Evolutionary conservation across 2,797 vertebrate species (phyloP).

Genomic region (Enteromius unitaeniatus): DNA sequence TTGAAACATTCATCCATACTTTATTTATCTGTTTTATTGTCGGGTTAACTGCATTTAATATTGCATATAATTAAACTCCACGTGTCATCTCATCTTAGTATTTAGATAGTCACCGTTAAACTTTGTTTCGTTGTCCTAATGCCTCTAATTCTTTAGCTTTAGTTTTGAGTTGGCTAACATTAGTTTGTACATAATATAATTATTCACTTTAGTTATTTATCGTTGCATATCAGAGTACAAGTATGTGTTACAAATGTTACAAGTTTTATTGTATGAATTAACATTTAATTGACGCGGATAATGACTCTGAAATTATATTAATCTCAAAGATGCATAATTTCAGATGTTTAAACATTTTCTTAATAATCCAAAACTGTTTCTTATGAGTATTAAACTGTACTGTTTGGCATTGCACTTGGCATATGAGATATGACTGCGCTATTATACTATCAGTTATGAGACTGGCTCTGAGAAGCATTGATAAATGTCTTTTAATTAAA

Average conservation of each 20-base stretch:
- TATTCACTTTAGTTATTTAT: background rate
- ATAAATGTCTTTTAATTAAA: slow-evolving; percentile 35
- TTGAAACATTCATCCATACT: too few species aligned
- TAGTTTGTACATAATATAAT: background rate
- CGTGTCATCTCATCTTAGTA: background rate
- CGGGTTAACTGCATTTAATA: too few species aligned
- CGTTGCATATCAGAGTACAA: background rate
- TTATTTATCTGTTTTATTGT: too few species aligned
- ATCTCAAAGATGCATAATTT: background rate
- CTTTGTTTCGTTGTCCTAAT: background rate
- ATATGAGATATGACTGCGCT: background rate
- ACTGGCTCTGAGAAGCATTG: background rate
- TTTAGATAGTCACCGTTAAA: background rate
- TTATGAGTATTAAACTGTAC: background rate
- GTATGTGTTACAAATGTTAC: background rate
- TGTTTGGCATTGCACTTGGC: background rate
- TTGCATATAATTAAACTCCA: background rate
- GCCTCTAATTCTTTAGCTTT: background rate
- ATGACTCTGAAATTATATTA: too few species aligned
- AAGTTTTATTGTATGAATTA: background rate
- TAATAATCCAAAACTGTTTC: background rate
- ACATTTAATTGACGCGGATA: background rate
- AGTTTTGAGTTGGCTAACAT: too few species aligned
- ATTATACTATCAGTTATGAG: background rate
- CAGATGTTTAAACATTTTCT: background rate